Evolutionary conservation across 2,797 vertebrate genomes (phyloP).

Genomic region (Falco berigora): DNA sequence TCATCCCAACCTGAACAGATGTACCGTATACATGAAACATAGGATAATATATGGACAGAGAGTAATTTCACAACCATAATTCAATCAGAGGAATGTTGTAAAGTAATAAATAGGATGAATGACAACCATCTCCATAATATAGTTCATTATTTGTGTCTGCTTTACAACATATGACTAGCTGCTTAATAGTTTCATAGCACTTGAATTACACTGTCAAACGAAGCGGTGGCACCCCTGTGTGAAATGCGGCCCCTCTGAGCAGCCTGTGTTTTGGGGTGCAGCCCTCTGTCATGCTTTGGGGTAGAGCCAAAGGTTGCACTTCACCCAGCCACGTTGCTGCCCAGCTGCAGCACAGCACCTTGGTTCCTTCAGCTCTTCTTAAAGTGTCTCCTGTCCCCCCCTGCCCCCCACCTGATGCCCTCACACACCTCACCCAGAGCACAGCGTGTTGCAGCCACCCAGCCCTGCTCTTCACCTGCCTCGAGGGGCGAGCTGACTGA

Average conservation of each 20-base stretch:
- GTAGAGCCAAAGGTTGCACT: neutral
- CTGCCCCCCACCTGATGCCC: accelerated
- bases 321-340: neutral
- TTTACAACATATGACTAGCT: neutral
- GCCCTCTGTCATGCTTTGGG: neutral
- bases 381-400: too few relatives aligned
- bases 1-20: neutral
- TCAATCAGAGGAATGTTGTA: neutral
- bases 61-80: neutral
- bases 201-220: accelerated
- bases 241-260: accelerated
- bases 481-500: accelerated
- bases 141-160: neutral
- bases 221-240: neutral
- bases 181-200: neutral
- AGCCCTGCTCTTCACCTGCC: neutral
- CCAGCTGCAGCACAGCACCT: neutral
- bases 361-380: neutral
- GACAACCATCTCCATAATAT: neutral
- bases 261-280: accelerated
- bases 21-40: neutral
- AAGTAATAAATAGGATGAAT: neutral
- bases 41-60: neutral
- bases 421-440: too few relatives aligned
- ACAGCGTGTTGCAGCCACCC: accelerated